Evolutionary conservation across 2,888 invertebrate genomes (phyloP).

Genomic region (Yponomeuta plumbellus): DNA sequence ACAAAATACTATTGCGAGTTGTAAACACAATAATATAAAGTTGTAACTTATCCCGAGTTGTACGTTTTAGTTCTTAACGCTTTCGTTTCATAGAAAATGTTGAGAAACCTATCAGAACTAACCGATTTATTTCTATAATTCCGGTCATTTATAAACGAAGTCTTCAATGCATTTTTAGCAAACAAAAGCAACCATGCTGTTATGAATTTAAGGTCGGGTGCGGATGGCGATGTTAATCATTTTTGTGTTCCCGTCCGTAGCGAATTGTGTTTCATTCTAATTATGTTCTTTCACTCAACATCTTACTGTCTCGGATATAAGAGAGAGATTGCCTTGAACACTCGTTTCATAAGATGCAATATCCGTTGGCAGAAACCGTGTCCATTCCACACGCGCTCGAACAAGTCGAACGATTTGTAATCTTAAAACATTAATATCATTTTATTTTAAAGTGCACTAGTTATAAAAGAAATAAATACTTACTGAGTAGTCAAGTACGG

Average conservation of each 20-base stretch:
- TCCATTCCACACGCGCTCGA: constrained; percentile 33
- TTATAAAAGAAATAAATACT: constrained; percentile 30
- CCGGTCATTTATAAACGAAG: not conserved
- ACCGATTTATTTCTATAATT: not conserved
- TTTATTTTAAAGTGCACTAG: constrained; percentile 45
- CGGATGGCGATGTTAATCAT: constrained; percentile 43
- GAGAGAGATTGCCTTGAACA: not conserved
- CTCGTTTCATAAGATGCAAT: not conserved
- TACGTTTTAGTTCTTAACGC: constrained; percentile 6
- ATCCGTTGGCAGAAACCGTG: constrained; percentile 2
- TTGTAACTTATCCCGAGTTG: not conserved
- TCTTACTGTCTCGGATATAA: not conserved
- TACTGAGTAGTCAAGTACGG: constrained; percentile 47
- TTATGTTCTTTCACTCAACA: constrained; percentile 22
- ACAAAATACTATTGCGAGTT: not conserved
- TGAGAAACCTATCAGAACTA: not conserved
- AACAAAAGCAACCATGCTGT: not conserved
- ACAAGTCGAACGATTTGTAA: constrained; percentile 51
- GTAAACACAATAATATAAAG: not conserved
- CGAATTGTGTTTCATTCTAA: constrained; percentile 40
- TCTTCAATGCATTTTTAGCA: constrained; percentile 3
- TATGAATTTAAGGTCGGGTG: constrained; percentile 34
- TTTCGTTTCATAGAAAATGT: constrained; percentile 6
- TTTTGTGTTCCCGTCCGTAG: constrained; percentile 74
- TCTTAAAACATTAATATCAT: constrained; percentile 27